Percentiles rank a stretch among this genome's conserved stretches.
Evolutionary conservation across 2,113 vertebrate genomes (phyloP).

Genomic region (Oreochromis tanganicae): DNA sequence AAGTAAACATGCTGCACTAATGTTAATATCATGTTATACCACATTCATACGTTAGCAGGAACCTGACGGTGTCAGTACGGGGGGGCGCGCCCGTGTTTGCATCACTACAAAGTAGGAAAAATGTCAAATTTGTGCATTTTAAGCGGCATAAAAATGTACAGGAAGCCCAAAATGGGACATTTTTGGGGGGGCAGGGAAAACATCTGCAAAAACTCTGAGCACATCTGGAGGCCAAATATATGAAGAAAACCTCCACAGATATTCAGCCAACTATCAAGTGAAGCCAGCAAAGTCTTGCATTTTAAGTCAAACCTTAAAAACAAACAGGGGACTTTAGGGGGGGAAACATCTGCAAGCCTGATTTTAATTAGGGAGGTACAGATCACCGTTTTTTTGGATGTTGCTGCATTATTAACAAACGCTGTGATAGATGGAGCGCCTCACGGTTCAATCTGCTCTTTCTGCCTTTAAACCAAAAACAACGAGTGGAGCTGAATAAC

Average conservation of each 20-base stretch:
- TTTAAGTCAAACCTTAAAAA: neutral
- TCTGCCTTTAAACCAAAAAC: neutral
- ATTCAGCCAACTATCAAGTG: neutral
- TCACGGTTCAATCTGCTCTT: neutral
- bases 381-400: neutral
- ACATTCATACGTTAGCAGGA: neutral
- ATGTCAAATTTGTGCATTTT: neutral
- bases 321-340: neutral
- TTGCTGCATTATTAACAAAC: neutral
- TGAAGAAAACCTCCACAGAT: neutral
- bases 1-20: neutral
- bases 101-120: neutral
- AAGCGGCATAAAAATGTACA: neutral
- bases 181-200: neutral
- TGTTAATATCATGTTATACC: neutral
- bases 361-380: neutral
- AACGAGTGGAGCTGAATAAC: neutral
- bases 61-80: too few species aligned
- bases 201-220: neutral
- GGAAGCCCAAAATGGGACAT: neutral
- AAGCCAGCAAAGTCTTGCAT: neutral
- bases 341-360: neutral
- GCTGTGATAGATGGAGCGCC: neutral
- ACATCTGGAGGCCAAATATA: neutral
- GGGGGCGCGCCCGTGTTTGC: neutral